These are phyloP conservation scores for Cavia aperea DNA, from an alignment of 2,113 vertebrate genomes.

Conservation along the genomic window DNA sequence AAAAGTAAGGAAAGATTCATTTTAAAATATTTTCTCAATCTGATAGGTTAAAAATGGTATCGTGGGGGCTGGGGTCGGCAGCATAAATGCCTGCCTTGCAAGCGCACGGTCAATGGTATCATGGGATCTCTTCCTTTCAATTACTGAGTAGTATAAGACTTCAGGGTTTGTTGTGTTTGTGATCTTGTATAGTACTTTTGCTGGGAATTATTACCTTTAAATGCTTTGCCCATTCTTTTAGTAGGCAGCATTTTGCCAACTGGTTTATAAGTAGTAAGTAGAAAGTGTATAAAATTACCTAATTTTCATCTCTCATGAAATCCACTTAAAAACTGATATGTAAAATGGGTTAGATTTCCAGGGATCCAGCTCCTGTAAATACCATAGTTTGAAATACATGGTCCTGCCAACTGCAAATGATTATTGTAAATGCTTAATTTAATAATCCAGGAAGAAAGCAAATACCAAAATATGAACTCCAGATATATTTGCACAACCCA, in stretches of 20 bases:
- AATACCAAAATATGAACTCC: not conserved
- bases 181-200: not conserved
- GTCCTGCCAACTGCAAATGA: constrained; percentile 5
- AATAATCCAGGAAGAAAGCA: constrained; percentile 14
- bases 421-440: not conserved
- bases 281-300: not conserved
- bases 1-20: constrained; percentile 1
- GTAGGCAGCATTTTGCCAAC: not conserved
- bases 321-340: constrained; percentile 10
- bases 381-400: not conserved
- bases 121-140: not conserved
- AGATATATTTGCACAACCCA: not conserved
- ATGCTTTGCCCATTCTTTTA: constrained; percentile 17
- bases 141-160: not conserved
- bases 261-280: not conserved
- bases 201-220: not conserved
- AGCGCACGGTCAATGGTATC: not conserved
- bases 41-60: not conserved
- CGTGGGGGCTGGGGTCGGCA: not conserved
- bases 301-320: constrained; percentile 18
- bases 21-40: not conserved
- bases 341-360: constrained; percentile 14
- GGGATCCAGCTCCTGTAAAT: not conserved
- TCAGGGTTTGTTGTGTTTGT: not conserved
- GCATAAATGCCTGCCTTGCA: too few species aligned